Conservation (phyloP, 2,888 invertebrate genomes). For the Dendrolimus houi region DNA sequence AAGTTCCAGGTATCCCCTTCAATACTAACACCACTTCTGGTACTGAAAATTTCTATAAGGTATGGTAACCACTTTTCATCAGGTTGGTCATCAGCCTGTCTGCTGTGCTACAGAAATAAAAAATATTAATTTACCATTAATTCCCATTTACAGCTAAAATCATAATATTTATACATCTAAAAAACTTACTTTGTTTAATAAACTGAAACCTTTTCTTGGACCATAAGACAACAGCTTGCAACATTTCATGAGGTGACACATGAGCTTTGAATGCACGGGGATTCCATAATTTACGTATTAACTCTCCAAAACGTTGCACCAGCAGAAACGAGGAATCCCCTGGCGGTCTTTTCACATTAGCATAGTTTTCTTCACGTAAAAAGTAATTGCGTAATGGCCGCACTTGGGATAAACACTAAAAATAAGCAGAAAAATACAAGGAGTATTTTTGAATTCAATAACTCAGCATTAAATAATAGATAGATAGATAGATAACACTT, state of each 20-base stretch:
- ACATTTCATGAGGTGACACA: conserved; percentile 99
- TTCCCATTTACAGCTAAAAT: too few relatives aligned
- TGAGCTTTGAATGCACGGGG: conserved; percentile 99
- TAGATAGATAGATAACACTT: too few relatives aligned
- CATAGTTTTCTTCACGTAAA: conserved; percentile 94
- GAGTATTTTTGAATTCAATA: too few relatives aligned
- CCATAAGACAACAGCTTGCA: conserved; percentile 98
- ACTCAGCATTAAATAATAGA: too few relatives aligned
- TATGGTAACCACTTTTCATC: too few relatives aligned
- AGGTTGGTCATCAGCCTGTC: too few relatives aligned
- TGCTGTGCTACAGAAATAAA: too few relatives aligned
- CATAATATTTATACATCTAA: too few relatives aligned
- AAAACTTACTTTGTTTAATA: conserved; percentile 90
- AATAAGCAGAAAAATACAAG: conserved; percentile 11
- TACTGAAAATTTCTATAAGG: too few relatives aligned
- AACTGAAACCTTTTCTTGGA: conserved; percentile 98
- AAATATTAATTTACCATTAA: too few relatives aligned
- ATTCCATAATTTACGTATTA: conserved; percentile 98
- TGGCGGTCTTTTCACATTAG: conserved; percentile 91
- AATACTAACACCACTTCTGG: too few relatives aligned
- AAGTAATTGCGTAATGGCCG: conserved; percentile 96
- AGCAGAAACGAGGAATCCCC: conserved; percentile 95
- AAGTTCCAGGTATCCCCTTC: too few relatives aligned
- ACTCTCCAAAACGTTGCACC: conserved; percentile 94
- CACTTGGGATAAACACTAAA: conserved; percentile 95